Evolutionary conservation across 2,113 vertebrate genomes (phyloP).

Genomic region (Chitala chitala): DNA sequence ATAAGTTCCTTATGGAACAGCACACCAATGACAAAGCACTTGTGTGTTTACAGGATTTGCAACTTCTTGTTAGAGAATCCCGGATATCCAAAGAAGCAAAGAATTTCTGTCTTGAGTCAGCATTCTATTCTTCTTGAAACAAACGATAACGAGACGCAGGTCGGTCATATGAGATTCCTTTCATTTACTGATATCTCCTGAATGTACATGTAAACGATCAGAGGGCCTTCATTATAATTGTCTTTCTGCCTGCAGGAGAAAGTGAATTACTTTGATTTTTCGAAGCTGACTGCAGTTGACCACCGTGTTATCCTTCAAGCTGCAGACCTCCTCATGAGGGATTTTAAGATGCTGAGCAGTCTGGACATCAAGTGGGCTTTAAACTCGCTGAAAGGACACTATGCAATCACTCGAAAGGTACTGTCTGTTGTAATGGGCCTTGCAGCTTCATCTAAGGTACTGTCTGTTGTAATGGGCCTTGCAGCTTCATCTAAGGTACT

Average conservation of each 20-base stretch:
- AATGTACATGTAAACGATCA: too few relatives aligned
- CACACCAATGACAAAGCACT: too few relatives aligned
- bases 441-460: background rate
- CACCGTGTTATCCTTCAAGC: conserved; percentile 81
- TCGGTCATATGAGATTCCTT: conserved; percentile 21
- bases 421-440: background rate
- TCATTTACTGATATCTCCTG: background rate
- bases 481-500: too few relatives aligned
- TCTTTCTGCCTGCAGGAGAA: conserved; percentile 54
- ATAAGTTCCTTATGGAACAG: too few relatives aligned
- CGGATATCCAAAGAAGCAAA: conserved; percentile 81
- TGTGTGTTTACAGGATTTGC: conserved; percentile 74
- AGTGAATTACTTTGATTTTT: conserved; percentile 85
- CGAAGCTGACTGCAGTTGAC: conserved; percentile 70
- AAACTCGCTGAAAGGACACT: conserved; percentile 94
- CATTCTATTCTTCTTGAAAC: conserved; percentile 84
- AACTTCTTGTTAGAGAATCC: conserved; percentile 93
- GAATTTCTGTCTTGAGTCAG: conserved; percentile 63
- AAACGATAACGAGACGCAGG: conserved; percentile 67
- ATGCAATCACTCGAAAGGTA: conserved; percentile 86
- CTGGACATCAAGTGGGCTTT: conserved; percentile 96
- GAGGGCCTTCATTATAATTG: background rate
- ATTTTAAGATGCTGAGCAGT: conserved; percentile 94
- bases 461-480: background rate
- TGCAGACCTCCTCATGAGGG: conserved; percentile 90